Evolutionary conservation across 2,113 vertebrate genomes (phyloP).

Genomic region (human): DNA sequence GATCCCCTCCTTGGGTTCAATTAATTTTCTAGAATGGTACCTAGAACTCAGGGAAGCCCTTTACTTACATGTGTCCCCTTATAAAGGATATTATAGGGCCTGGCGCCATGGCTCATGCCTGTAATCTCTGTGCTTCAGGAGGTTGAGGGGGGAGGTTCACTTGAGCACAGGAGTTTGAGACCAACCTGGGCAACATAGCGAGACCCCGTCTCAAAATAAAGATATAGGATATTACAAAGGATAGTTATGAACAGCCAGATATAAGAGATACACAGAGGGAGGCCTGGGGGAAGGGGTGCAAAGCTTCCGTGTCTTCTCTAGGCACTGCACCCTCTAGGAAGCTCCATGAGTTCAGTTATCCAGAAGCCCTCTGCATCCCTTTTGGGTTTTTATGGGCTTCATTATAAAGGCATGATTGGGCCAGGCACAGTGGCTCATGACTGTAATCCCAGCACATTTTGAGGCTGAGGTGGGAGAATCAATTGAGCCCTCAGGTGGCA

Average conservation of each 20-base stretch:
- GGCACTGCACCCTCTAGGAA: not conserved
- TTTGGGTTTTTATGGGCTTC: not conserved
- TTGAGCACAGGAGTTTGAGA: too few species aligned
- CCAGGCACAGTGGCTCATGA: not conserved
- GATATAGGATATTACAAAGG: not conserved
- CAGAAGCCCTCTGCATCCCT: not conserved
- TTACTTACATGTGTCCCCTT: too few species aligned
- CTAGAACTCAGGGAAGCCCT: too few species aligned
- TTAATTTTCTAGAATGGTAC: too few species aligned
- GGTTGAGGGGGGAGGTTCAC: too few species aligned
- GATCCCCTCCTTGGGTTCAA: not conserved
- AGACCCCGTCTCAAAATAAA: too few species aligned
- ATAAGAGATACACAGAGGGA: not conserved
- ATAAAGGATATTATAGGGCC: not conserved
- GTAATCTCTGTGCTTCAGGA: too few species aligned
- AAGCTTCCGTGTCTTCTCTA: not conserved
- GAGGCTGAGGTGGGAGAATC: too few species aligned
- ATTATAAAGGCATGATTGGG: not conserved
- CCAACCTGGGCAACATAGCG: too few species aligned
- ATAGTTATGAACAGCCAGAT: not conserved
- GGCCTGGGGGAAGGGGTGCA: not conserved
- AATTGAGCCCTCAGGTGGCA: too few species aligned
- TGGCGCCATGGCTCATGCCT: too few species aligned
- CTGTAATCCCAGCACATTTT: too few species aligned
- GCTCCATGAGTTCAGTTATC: not conserved